phyloP scores from a whole-genome alignment of 1,140 invertebrate species.

The Hormaphis cornu region DNA sequence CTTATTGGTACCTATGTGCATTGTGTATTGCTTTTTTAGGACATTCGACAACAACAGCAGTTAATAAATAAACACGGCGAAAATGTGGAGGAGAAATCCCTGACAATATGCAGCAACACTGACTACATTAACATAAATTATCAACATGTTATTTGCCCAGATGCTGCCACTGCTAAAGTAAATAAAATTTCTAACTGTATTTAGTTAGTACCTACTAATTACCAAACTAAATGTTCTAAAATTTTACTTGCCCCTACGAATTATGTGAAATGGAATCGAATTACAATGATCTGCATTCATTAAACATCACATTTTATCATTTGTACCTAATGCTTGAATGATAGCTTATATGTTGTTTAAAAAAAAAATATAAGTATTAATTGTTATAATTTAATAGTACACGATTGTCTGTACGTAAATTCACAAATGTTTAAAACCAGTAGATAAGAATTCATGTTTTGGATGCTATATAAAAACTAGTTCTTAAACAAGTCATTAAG shows the following conservation, averaged over 20 bases:
- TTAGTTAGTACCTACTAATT: constrained; percentile 2
- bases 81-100: constrained; percentile 81
- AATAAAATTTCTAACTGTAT: constrained; percentile 19
- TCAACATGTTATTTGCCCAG: constrained; percentile 89
- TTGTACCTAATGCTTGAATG: too few relatives aligned
- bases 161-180: constrained; percentile 86
- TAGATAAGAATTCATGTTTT: neutral
- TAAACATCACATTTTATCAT: too few relatives aligned
- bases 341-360: neutral
- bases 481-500: neutral
- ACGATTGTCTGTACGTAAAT: neutral
- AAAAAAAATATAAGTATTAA: neutral
- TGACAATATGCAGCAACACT: constrained; percentile 97
- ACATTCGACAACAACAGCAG: constrained; percentile 72
- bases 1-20: neutral
- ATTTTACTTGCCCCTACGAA: too few relatives aligned
- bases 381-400: neutral
- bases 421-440: neutral
- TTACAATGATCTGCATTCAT: too few relatives aligned
- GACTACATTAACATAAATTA: constrained; percentile 99
- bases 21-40: constrained; percentile 48
- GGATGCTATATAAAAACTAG: too few relatives aligned
- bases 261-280: too few relatives aligned
- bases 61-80: constrained; percentile 71
- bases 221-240: neutral